phyloP scores from a whole-genome alignment of 2,113 vertebrate genomes.

The Zosterops hypoxanthus region DNA sequence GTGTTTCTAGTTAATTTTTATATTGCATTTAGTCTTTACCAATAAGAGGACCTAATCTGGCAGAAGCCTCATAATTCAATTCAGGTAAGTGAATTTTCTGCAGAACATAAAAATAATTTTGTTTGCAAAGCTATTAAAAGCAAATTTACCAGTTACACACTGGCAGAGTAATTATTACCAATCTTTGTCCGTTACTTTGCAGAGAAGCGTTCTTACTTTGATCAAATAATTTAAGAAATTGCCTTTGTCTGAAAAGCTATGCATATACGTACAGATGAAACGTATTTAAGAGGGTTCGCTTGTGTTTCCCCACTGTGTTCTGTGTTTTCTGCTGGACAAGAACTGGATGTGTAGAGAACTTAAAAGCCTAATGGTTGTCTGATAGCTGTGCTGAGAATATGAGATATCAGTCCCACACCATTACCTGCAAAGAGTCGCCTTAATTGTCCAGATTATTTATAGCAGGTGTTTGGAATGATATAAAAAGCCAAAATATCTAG shows the following conservation, averaged over 20 bases:
- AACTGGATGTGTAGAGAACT: not conserved
- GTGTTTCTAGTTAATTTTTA: not conserved
- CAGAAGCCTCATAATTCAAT: not conserved
- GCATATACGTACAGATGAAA: not conserved
- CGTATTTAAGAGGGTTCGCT: rapidly evolving
- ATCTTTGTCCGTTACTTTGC: not conserved
- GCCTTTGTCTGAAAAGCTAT: not conserved
- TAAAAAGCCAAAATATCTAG: not conserved
- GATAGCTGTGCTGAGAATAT: no score
- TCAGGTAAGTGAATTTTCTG: not conserved
- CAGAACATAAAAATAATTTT: not conserved
- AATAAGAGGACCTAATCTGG: not conserved
- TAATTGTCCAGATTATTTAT: not conserved
- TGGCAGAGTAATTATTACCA: not conserved
- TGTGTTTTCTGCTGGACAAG: not conserved
- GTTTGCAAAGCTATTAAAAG: not conserved
- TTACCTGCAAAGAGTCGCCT: rapidly evolving
- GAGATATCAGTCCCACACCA: not conserved
- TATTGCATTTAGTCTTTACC: not conserved
- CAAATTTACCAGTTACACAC: not conserved
- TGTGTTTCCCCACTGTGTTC: not conserved
- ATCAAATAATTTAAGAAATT: not conserved
- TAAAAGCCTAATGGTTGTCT: not conserved
- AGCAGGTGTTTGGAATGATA: not conserved
- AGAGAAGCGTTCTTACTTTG: not conserved